These are phyloP conservation scores for Noctilio leporinus DNA, from an alignment of 2,113 vertebrate genomes.

Conservation along the genomic window DNA sequence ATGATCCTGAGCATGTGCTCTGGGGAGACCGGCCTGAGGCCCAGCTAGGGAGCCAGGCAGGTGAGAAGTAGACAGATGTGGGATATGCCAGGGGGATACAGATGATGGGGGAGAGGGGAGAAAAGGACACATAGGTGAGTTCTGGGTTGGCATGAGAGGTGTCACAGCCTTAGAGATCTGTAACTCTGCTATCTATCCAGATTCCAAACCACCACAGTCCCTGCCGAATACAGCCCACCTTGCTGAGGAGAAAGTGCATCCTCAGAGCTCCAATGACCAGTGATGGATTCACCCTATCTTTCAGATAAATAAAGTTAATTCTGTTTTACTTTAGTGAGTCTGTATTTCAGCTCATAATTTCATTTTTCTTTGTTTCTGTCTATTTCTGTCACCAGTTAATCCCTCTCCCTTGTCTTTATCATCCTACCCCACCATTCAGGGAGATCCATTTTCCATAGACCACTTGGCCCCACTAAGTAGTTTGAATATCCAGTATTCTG, in stretches of 20 bases:
- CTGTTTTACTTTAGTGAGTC: neutral
- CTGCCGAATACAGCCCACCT: neutral
- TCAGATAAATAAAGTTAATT: slow-evolving; percentile 43
- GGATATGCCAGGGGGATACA: neutral
- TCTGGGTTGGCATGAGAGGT: neutral
- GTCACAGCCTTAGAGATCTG: neutral
- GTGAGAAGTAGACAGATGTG: neutral
- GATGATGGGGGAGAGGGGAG: neutral
- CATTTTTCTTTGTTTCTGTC: neutral
- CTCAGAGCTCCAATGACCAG: neutral
- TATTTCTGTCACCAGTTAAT: neutral
- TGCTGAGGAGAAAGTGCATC: neutral
- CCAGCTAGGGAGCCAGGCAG: slow-evolving; percentile 55
- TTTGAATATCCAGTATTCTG: neutral
- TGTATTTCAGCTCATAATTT: neutral
- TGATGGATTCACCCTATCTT: neutral
- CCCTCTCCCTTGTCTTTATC: neutral
- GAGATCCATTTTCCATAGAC: neutral
- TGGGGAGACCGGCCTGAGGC: slow-evolving; percentile 68
- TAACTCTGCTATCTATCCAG: slow-evolving; percentile 29
- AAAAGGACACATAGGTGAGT: neutral
- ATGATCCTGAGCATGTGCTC: slow-evolving; percentile 60
- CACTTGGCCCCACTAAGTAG: neutral
- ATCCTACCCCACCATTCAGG: neutral
- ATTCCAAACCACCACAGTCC: slow-evolving; percentile 34